Percentiles rank a stretch among this genome's conserved stretches.
Evolutionary conservation across 2,888 invertebrate species (phyloP).

Genomic region (Sphecodes monilicornis): DNA sequence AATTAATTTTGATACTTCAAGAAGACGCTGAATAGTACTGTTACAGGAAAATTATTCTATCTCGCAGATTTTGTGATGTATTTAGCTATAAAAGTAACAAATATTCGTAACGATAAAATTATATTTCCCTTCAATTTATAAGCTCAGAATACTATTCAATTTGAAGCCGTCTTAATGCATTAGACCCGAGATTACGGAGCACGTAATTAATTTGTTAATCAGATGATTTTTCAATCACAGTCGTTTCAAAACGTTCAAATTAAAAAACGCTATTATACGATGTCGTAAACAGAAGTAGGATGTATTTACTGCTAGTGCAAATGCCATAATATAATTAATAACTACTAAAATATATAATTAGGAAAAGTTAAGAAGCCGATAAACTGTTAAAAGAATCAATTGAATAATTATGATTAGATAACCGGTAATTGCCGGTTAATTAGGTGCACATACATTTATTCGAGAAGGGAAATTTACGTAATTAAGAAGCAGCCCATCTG

Average conservation of each 20-base stretch:
- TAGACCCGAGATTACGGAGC: neutral
- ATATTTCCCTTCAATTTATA: neutral
- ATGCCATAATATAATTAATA: neutral
- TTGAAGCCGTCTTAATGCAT: neutral
- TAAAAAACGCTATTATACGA: neutral
- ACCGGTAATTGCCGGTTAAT: slow-evolving; percentile 5
- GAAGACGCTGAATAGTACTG: too few relatives aligned
- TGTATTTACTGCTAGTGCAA: neutral
- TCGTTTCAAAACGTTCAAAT: neutral
- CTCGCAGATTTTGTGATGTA: too few relatives aligned
- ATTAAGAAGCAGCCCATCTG: neutral
- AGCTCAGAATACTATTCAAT: neutral
- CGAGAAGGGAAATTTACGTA: neutral
- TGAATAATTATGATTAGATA: neutral
- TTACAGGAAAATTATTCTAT: too few relatives aligned
- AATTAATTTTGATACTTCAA: too few relatives aligned
- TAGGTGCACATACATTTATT: neutral
- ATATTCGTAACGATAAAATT: too few relatives aligned
- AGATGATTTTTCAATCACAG: neutral
- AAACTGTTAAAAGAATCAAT: neutral
- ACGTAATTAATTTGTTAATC: neutral
- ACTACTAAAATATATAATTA: neutral
- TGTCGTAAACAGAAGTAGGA: neutral
- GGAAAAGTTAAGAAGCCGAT: neutral
- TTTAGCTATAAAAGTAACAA: too few relatives aligned